Evolutionary conservation across 2,888 invertebrate genomes (phyloP).

Genomic region (Scaptomyza parva): DNA sequence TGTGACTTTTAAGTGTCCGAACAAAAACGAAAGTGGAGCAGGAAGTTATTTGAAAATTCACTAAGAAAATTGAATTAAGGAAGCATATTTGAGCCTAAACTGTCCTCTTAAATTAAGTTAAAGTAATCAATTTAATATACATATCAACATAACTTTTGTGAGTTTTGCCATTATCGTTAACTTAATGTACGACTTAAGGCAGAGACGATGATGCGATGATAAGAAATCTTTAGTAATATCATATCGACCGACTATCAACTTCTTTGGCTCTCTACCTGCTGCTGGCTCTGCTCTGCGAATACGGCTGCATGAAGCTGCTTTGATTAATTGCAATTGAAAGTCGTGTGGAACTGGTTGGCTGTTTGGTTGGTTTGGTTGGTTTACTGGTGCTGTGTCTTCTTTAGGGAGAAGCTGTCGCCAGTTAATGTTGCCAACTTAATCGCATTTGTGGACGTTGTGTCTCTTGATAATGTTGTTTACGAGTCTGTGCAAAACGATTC

Average conservation of each 20-base stretch:
- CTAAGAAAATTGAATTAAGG: neutral
- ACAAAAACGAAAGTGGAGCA: conserved; percentile 16
- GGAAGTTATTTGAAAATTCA: neutral
- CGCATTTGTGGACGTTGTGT: conserved; percentile 60
- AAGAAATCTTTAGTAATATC: conserved; percentile 47
- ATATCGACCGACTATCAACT: conserved; percentile 43
- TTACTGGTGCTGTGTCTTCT: conserved; percentile 10
- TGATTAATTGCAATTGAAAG: conserved; percentile 68
- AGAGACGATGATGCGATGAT: conserved; percentile 33
- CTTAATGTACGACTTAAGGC: conserved; percentile 32
- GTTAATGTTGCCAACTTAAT: conserved; percentile 78
- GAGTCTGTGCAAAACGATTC: conserved; percentile 74
- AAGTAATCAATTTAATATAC: conserved; percentile 28
- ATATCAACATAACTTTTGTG: conserved; percentile 20
- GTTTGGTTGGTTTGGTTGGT: too few relatives aligned
- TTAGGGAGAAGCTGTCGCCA: conserved; percentile 62
- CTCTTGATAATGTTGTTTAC: conserved; percentile 76
- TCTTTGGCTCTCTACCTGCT: conserved; percentile 29
- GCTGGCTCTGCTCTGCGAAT: neutral
- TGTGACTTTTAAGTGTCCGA: conserved; percentile 13
- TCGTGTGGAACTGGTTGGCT: conserved; percentile 37
- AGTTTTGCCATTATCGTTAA: conserved; percentile 37
- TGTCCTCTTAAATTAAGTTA: neutral
- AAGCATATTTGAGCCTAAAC: neutral
- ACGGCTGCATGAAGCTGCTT: conserved; percentile 28